phyloP scores from a whole-genome alignment of 1,140 invertebrate species.

The Lepidurus arcticus region DNA sequence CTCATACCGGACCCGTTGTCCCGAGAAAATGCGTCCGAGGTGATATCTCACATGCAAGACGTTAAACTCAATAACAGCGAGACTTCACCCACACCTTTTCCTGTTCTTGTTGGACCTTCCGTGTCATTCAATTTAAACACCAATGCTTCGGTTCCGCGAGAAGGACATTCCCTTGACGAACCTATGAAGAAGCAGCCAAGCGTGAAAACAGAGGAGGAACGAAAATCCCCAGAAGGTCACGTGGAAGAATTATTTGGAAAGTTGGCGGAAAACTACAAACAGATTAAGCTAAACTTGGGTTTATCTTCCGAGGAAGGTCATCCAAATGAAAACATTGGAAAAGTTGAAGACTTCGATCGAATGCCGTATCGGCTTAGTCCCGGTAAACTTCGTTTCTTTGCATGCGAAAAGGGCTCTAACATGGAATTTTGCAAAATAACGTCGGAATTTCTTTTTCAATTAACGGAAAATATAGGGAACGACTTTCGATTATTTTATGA shows the following conservation, averaged over 20 bases:
- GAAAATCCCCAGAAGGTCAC: conserved; percentile 22
- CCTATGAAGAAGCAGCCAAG: background rate
- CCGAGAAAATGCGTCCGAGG: background rate
- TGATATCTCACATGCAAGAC: background rate
- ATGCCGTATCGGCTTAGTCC: conserved; percentile 28
- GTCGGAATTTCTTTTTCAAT: conserved; percentile 31
- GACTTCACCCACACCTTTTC: background rate
- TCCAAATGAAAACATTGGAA: background rate
- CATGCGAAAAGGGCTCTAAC: conserved; percentile 33
- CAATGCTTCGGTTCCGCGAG: background rate
- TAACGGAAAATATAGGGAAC: conserved; percentile 37
- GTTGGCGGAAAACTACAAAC: conserved; percentile 23
- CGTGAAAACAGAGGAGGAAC: conserved; percentile 22
- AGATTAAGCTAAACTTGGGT: conserved; percentile 32
- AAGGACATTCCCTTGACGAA: background rate
- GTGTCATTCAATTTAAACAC: background rate
- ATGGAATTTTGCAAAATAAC: conserved; percentile 35
- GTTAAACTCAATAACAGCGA: background rate
- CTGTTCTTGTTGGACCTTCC: background rate
- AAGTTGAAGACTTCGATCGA: conserved; percentile 28
- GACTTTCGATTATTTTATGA: conserved; percentile 40
- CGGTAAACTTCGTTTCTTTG: conserved; percentile 24
- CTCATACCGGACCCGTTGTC: too few relatives aligned
- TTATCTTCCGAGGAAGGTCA: background rate
- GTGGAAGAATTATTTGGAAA: conserved; percentile 29